These are phyloP conservation scores for Armadillidium nasatum DNA, from an alignment of 1,140 invertebrate genomes.

Conservation along the genomic window DNA sequence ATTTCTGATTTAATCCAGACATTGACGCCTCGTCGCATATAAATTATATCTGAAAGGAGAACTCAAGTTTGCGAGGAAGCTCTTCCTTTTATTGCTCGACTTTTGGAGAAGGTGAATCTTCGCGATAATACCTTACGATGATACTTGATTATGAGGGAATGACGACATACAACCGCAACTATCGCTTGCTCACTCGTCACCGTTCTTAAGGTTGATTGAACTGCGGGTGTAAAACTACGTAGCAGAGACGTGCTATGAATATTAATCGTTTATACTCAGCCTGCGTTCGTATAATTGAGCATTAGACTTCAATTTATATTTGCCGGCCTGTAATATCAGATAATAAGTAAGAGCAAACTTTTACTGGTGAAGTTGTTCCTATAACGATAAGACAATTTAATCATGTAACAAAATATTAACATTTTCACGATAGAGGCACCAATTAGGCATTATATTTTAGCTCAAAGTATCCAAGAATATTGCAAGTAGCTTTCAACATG, in stretches of 20 bases:
- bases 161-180: background rate
- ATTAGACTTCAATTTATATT: slow-evolving; percentile 12
- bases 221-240: slow-evolving; percentile 2
- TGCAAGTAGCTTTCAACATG: too few relatives aligned
- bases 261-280: background rate
- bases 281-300: slow-evolving; percentile 9
- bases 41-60: background rate
- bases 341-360: slow-evolving; percentile 7
- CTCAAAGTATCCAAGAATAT: too few relatives aligned
- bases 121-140: slow-evolving; percentile 4
- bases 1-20: slow-evolving; percentile 10
- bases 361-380: background rate
- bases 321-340: slow-evolving; percentile 4
- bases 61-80: background rate
- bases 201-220: slow-evolving; percentile 1
- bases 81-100: background rate
- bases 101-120: background rate
- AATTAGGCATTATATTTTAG: background rate
- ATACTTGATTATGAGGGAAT: background rate
- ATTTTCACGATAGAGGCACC: background rate
- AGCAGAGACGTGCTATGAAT: slow-evolving; percentile 4
- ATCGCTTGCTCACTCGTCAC: slow-evolving; percentile 1
- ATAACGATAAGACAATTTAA: slow-evolving; percentile 12
- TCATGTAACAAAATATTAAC: background rate
- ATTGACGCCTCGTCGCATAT: slow-evolving; percentile 11